Percentiles rank a stretch among this genome's conserved stretches.
Conservation (phyloP, 2,888 invertebrate species). For the Operophtera brumata region DNA sequence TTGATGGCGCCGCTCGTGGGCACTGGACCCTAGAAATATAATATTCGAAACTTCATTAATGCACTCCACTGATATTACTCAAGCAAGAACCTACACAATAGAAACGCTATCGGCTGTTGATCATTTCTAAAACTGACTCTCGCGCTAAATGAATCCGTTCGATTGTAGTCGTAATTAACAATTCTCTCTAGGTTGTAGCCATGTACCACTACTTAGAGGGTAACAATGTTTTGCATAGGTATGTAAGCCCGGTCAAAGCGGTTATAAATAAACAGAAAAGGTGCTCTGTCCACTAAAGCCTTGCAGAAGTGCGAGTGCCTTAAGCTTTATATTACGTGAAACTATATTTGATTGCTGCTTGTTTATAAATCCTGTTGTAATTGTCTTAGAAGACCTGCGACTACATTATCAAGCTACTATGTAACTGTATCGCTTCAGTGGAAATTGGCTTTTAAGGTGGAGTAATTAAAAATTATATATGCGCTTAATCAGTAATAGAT, state of each 20-base stretch:
- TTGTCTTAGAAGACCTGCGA: too few species aligned
- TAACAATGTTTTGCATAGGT: constrained; percentile 23
- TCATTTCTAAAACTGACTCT: not conserved
- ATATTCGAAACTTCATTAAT: too few species aligned
- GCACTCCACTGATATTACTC: too few species aligned
- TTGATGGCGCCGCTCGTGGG: too few species aligned
- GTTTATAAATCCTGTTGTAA: too few species aligned
- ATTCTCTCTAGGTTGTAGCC: constrained; percentile 16
- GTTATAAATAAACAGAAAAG: not conserved
- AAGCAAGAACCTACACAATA: too few species aligned
- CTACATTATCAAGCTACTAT: too few species aligned
- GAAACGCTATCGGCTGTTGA: too few species aligned
- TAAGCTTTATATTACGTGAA: too few species aligned
- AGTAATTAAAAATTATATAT: constrained; percentile 47
- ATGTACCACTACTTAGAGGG: constrained; percentile 5
- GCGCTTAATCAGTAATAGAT: constrained; percentile 45
- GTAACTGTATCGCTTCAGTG: not conserved
- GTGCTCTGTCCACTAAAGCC: not conserved
- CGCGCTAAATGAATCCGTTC: not conserved
- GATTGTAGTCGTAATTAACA: constrained; percentile 21
- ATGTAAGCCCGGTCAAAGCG: constrained; percentile 6
- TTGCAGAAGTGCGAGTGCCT: too few species aligned
- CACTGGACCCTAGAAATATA: too few species aligned
- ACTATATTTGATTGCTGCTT: too few species aligned
- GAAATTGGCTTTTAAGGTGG: constrained; percentile 1